Base-by-base conservation (phyloP, 2,113 vertebrate genomes). In the Melanerpes aurifrons region DNA sequence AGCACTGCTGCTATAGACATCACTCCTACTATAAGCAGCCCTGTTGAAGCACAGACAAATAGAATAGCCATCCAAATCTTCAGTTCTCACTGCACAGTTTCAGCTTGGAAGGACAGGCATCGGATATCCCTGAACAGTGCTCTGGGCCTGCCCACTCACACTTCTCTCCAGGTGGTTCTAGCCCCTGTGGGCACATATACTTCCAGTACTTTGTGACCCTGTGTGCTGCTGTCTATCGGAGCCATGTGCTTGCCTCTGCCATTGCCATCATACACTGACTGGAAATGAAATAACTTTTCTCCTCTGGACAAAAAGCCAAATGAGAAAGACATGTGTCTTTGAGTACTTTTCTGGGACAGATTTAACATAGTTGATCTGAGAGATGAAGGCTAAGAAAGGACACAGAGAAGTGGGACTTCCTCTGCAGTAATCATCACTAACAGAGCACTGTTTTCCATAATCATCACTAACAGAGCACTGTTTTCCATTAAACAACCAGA, bases 101-200 rank as follows among this genome's bases (percentile, higher is more conserved):
- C 35, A 54, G 16, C 35, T 53, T 14, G 40, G 47, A 45, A 45
- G 14, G 40, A 43, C 4, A 7, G 11, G 50, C 50, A 53, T 1
- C 5, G 12, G 40, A 15, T 24, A 58, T 15, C 15, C n/a, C 7
- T 43, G 48, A 11, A 48, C 0, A 8, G 40, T 37, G 29, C 29
- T 25, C 53, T 47, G 50, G n/a, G 6, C 64, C 48, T 87, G 35
- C 15, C 28, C 28, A 26, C 61, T 63, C 3, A 0, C 3, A 0
- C 8, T 4, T 19, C 9, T 68, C 6, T 20, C 17, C 0, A 0
- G 21, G 9, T 0, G 1, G 7, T 21, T 32, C 6, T n/a, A 75
- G 17, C 21, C 45, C n/a, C 15, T 56, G 16, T 22, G 48, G 69
- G 28, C 22, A 47, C 26, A 77, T 47, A 57, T 26, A 4, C 29